Evolutionary conservation across 2,797 vertebrate species (phyloP), one percentile per base, ranked within the genome.

Genomic region (Bradypus variegatus): DNA sequence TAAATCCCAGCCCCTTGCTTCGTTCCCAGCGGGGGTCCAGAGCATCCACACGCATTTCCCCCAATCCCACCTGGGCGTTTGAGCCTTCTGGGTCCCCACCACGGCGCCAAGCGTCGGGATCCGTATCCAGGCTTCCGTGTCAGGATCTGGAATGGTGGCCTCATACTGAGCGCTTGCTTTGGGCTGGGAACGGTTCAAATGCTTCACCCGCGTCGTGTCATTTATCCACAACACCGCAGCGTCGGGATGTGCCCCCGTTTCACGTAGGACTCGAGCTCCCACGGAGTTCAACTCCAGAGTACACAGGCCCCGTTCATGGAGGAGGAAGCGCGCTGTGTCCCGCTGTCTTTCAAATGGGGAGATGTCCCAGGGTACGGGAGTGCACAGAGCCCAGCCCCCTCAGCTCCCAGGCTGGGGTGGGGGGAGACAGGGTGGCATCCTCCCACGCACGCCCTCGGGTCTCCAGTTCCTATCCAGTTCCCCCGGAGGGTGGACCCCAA

Each of bases 341-440:
- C 3, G 11, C 27, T 31, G 19, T 64, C 58, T 78, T 58, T 48
- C 77, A 58, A 38, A 6, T 1, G 6, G 21, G 55, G 3, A 60
- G 38, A 13, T 8, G 70, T 15, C 64, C 23, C 7, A 12, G 6
- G 36, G 33, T 3, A 1, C 19, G 14, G 7, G 9, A 18, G 14
- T 21, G 23, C 4, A 36, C 11, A 9, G 33, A 31, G 33, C 67
- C 3, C 60, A 25, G 31, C 1, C 11, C 53, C 8, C 0, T 0
- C 16, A 9, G 1, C 31, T 1, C 0, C 0, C 4, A 23, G 27
- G n/a, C 5, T 1, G 6, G 29, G n/a, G 13, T n/a, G 5, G 25
- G 62, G 38, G 60, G 3, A 19, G 48, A 7, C 23, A 0, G 53
- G 8, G 55, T 4, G 38, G 25, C 4, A 11, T 27, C 41, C 38